A percentile compares a stretch with the other conserved stretches of the same genome.
phyloP scores from a whole-genome alignment of 2,888 invertebrate species.

The Agrilus mali region DNA sequence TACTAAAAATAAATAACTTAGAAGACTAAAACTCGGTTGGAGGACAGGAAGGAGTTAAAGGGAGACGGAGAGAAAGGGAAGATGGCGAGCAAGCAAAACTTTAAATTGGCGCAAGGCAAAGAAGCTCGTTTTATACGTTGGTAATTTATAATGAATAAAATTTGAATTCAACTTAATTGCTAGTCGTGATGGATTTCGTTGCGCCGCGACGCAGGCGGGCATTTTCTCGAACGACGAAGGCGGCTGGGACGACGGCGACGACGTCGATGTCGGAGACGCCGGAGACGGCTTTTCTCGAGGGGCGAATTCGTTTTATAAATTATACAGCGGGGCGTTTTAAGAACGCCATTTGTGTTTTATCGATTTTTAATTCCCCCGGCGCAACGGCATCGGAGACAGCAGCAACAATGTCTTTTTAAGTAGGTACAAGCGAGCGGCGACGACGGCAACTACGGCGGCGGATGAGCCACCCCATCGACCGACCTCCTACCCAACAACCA shows the following conservation, averaged over 20 bases:
- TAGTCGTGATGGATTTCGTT: constrained; percentile 34
- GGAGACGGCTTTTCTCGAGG: constrained; percentile 23
- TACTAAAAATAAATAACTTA: no score
- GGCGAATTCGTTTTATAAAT: constrained; percentile 24
- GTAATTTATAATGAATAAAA: constrained; percentile 39
- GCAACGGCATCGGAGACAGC: no score
- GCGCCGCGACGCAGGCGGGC: constrained; percentile 23
- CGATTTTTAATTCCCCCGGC: constrained; percentile 26
- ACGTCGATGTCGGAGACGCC: not conserved
- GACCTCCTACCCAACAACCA: no score
- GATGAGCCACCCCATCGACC: no score
- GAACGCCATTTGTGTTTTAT: constrained; percentile 32
- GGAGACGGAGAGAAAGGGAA: no score
- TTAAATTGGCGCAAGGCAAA: constrained; percentile 35
- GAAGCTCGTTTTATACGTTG: constrained; percentile 34
- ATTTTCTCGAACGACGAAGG: constrained; percentile 18
- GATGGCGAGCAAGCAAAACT: constrained; percentile 20
- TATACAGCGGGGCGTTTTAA: constrained; percentile 28
- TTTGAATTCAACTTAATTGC: constrained; percentile 38
- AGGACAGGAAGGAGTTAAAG: no score
- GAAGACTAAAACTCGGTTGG: no score
- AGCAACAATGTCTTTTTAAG: no score
- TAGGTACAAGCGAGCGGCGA: no score
- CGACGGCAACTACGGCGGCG: no score
- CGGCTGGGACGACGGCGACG: no score